Base-by-base conservation (phyloP, 2,888 invertebrate species). In the Plebejus melissa region DNA sequence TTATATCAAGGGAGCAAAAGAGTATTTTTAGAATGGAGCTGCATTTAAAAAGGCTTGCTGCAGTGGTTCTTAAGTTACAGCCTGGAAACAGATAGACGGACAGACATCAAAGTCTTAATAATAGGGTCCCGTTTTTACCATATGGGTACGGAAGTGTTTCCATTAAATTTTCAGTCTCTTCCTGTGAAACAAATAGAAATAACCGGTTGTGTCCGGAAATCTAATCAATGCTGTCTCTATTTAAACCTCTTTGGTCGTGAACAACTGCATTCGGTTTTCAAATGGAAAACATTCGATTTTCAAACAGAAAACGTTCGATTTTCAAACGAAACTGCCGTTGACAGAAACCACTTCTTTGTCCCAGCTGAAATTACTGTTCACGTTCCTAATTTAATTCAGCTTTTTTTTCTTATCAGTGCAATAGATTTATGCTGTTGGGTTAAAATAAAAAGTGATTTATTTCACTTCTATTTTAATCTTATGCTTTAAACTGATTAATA, bases 311-410 rank as follows among this genome's bases (percentile, higher is more conserved):
- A 85, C 84, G 85, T 89, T 89, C 89, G 86, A 90, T 89, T 90
- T 88, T 83, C 85, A 86, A 87, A 87, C 86, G 87, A 88, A 88
- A 88, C 86, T 87, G 86, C 86, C 87, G 87, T 85, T 90, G 90
- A 89, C 90, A 90, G 87, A 88, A 86, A 87, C 86, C 85, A 85
- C 85, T 88, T 86, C 89, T 90, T 90, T 88, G 89, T 91, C 87
- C 86, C 78, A 75, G 80, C 83, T 84, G 82, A 83, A 86, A 85
- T 84, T 83, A 84, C 83, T 82, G 83, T 81, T 79, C 38, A 76
- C 70, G 70, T 41, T 57, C 57, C 38, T 70, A 57, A 58, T 75
- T 75, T 28, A 75, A 72, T 72, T 72, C 36, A 54, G 1, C 13
- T 72, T 72, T 65, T 72, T 46, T 16, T 32, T 54, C 5, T 72